phyloP scores from a whole-genome alignment of 2,113 vertebrate species.

The Limanda limanda region DNA sequence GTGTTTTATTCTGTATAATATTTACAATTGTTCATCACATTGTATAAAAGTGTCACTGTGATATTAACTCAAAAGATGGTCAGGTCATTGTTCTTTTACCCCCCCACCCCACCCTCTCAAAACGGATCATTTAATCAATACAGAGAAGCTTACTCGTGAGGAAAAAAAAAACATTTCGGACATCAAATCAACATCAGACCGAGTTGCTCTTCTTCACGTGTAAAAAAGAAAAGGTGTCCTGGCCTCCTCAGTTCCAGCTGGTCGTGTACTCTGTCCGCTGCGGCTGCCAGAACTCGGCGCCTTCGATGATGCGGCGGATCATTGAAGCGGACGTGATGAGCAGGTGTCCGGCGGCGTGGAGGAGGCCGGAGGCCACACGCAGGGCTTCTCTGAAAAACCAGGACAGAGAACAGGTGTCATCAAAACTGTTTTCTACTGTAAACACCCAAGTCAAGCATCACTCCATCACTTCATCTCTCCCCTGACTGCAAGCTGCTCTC shows the following conservation, averaged over 20 bases:
- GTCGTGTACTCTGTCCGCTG: constrained; percentile 56
- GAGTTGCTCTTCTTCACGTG: background rate
- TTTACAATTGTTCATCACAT: background rate
- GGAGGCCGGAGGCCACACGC: constrained; percentile 80
- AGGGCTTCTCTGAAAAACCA: constrained; percentile 83
- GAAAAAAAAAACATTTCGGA: background rate
- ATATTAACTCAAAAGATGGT: background rate
- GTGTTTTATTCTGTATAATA: background rate
- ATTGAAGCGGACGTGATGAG: constrained; percentile 84
- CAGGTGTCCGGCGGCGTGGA: constrained; percentile 85
- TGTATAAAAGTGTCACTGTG: background rate
- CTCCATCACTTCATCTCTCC: no score
- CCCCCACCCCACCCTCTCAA: background rate
- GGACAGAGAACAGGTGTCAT: background rate
- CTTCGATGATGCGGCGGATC: constrained; percentile 86
- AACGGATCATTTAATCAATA: background rate
- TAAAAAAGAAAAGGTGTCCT: background rate
- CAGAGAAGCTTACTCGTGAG: background rate
- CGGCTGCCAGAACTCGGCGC: constrained; percentile 81
- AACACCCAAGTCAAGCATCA: background rate
- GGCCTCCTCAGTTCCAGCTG: constrained; percentile 65
- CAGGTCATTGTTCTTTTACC: no score
- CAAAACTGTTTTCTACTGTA: no score
- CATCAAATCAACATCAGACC: background rate
- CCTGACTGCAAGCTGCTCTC: no score